Evolutionary conservation across 53 echinoderm and acorn worm species (phyloP), one percentile per base, ranked within the genome.

Genomic region (Crossaster papposus): DNA sequence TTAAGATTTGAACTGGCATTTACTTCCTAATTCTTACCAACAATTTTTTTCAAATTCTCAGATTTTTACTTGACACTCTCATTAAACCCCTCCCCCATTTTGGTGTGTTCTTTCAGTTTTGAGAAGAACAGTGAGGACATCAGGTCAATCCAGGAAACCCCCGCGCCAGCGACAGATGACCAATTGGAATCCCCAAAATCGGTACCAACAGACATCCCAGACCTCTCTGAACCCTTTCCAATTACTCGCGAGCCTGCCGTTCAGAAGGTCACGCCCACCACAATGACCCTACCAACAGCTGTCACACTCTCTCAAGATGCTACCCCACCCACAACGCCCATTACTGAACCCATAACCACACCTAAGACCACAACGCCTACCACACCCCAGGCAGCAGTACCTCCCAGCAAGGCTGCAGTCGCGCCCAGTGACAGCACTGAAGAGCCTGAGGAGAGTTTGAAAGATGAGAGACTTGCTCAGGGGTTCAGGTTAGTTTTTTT

Each of bases 81-180:
- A 44, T 71, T 30, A 31, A 71, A 71, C 4, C 13, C 31, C 23
- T 71, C 13, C 31, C 71, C 30, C 28, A 68, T 50, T 4, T 71
- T 71, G n/a, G n/a, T n/a, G n/a, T n/a, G 44, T 83, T 54, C 30
- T 79, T 90, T 28, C 92, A 96, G 96, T 92, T 96, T 91, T 90
- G 94, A 95, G 50, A 95, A 94, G 44, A 81, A 87, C 65, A 95
- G 95, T 80, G 81, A 92, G 54, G 94, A 96, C 28, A 79, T 96
- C 52, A 85, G 96, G 54, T 30, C 90, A 32, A 80, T 85, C 24
- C 0, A 76, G 35, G 62, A 32, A 4, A 18, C 36, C 11, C n/a
- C 81, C 28, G 44, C 55, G 10, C 31, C 28, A 4, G 17, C 72
- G 20, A 26, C 76, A 28, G 77, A 77, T 55, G 37, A 75, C n/a